Percentiles rank a stretch among this genome's conserved stretches.
Evolutionary conservation across 2,797 vertebrate species (phyloP).

Genomic region (Pangasius sanitwongsei): DNA sequence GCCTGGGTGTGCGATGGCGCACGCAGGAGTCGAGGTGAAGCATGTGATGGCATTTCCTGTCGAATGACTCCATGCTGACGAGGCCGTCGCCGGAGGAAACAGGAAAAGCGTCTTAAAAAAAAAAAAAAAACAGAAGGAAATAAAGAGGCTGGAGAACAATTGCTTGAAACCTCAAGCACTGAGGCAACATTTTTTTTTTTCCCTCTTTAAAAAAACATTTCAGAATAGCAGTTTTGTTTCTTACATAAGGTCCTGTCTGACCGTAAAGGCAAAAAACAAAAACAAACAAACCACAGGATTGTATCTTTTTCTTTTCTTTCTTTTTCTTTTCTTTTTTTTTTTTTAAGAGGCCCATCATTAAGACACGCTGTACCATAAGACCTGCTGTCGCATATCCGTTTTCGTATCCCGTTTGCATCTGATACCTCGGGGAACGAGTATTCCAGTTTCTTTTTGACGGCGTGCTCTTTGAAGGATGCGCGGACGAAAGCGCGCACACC

Average conservation of each 20-base stretch:
- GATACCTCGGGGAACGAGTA: not conserved
- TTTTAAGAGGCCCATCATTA: not conserved
- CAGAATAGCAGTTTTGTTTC: not conserved
- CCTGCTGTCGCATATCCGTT: not conserved
- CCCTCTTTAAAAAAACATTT: too few species aligned
- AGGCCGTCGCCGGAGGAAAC: constrained; percentile 37
- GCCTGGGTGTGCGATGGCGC: not conserved
- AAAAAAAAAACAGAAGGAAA: constrained; percentile 15
- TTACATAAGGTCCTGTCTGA: not conserved
- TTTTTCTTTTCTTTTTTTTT: not conserved
- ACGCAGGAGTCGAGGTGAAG: not conserved
- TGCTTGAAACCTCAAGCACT: not conserved
- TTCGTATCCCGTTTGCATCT: not conserved
- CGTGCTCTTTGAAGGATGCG: not conserved
- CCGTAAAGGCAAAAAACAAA: not conserved
- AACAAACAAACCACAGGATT: not conserved
- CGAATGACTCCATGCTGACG: constrained; percentile 31
- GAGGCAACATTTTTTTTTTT: not conserved
- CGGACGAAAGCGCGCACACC: not conserved
- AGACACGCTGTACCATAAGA: too few species aligned
- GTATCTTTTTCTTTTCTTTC: not conserved
- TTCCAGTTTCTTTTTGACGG: not conserved
- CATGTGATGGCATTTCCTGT: constrained; percentile 46
- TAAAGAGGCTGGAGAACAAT: constrained; percentile 30
- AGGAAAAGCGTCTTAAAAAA: constrained; percentile 20